phyloP scores from a whole-genome alignment of 2,113 vertebrate genomes.

The Tetrax tetrax region DNA sequence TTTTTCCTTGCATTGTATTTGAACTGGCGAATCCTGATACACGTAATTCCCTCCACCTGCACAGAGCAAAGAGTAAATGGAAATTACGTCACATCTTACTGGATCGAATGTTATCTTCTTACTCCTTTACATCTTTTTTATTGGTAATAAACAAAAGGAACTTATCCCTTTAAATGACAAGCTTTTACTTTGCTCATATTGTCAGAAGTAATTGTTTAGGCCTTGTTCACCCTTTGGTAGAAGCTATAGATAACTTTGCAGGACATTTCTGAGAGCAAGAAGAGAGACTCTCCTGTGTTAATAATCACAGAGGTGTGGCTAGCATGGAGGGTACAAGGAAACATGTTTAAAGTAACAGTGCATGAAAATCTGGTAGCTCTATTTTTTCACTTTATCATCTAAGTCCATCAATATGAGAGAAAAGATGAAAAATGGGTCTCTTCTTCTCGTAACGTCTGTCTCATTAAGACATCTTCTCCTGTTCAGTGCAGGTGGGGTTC shows the following conservation, averaged over 20 bases:
- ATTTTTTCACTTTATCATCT: neutral
- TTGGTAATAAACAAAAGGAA: neutral
- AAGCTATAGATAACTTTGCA: neutral
- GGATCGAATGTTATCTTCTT: neutral
- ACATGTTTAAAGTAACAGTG: neutral
- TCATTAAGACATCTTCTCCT: neutral
- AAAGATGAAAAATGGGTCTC: neutral
- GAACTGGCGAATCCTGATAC: neutral
- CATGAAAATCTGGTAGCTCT: neutral
- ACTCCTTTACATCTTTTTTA: neutral
- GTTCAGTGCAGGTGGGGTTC: neutral
- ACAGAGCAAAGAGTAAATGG: neutral
- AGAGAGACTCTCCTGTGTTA: neutral
- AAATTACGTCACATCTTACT: neutral
- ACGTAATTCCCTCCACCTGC: neutral
- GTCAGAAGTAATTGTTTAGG: neutral
- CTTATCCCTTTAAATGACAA: neutral
- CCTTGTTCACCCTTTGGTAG: neutral
- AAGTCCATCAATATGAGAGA: neutral
- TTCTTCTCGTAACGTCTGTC: neutral
- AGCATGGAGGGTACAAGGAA: neutral
- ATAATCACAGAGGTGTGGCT: neutral
- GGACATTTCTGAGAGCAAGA: neutral
- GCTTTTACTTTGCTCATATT: neutral
- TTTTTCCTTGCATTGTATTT: neutral